Percentiles rank a stretch among this genome's conserved stretches.
Conservation (phyloP, 2,888 invertebrate genomes). For the Autographa pulchrina region DNA sequence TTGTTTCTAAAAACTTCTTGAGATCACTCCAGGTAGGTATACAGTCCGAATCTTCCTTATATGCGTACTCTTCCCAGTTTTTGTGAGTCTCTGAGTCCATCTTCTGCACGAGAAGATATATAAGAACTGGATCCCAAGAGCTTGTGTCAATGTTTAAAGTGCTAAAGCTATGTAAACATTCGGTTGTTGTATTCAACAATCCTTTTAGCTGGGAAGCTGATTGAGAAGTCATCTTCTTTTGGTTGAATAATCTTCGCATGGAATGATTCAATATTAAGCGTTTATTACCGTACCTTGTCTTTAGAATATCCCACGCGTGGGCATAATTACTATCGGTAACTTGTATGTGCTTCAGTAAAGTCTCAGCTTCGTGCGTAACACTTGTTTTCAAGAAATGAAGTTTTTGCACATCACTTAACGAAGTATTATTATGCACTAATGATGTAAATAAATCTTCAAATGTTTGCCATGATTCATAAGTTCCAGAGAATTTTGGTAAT, state of each 20-base stretch:
- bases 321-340: neutral
- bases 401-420: slow-evolving; percentile 22
- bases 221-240: slow-evolving; percentile 14
- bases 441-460: too few relatives aligned
- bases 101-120: slow-evolving; percentile 53
- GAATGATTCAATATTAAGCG: slow-evolving; percentile 15
- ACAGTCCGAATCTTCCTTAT: slow-evolving; percentile 7
- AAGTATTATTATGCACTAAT: neutral
- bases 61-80: slow-evolving; percentile 45
- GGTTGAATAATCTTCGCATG: slow-evolving; percentile 11
- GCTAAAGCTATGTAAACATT: slow-evolving; percentile 7
- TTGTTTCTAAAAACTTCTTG: slow-evolving; percentile 18
- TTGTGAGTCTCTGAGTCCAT: slow-evolving; percentile 51
- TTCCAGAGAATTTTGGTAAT: slow-evolving; percentile 8
- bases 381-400: slow-evolving; percentile 28
- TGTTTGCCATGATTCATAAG: slow-evolving; percentile 20
- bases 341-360: slow-evolving; percentile 14
- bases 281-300: slow-evolving; percentile 15
- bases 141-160: slow-evolving; percentile 15
- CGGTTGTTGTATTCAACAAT: slow-evolving; percentile 19
- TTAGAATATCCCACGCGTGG: slow-evolving; percentile 15
- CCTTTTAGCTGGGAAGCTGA: slow-evolving; percentile 17
- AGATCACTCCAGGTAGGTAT: slow-evolving; percentile 12
- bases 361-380: slow-evolving; percentile 13
- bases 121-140: slow-evolving; percentile 44